A percentile compares a stretch with the other conserved stretches of the same genome.
These are phyloP conservation scores for Acrobasis suavella DNA, from an alignment of 2,888 invertebrate species.

Conservation along the genomic window DNA sequence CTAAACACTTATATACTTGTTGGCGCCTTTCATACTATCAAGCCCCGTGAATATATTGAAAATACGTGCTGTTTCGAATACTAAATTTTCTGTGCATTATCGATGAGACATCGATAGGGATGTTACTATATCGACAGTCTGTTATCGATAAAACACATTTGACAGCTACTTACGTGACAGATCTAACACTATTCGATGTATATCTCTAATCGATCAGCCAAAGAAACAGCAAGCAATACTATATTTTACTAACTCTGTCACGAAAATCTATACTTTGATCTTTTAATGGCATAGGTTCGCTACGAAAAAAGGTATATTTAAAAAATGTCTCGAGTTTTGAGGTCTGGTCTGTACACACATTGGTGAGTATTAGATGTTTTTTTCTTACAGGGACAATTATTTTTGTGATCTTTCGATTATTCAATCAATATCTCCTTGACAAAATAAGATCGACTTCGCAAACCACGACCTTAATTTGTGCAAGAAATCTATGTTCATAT, in stretches of 20 bases:
- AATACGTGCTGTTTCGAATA: conserved; percentile 32
- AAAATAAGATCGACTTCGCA: too few relatives aligned
- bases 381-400: not conserved
- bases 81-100: conserved; percentile 6
- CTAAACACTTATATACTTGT: conserved; percentile 52
- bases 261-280: conserved; percentile 7
- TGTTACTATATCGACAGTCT: conserved; percentile 1
- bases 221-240: conserved; percentile 6
- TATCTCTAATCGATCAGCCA: conserved; percentile 14
- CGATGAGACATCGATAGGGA: conserved; percentile 13
- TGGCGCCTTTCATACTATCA: conserved; percentile 40
- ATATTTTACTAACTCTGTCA: conserved; percentile 14
- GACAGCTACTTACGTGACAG: conserved; percentile 20
- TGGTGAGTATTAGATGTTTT: not conserved
- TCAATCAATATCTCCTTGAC: too few relatives aligned
- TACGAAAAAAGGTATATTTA: not conserved
- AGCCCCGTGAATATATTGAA: conserved; percentile 32
- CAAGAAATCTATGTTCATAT: too few relatives aligned
- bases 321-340: not conserved
- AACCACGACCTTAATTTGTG: too few relatives aligned
- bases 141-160: conserved; percentile 5
- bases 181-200: conserved; percentile 21
- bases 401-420: too few relatives aligned
- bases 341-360: not conserved
- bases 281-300: conserved; percentile 3